Percentiles rank a stretch among this genome's conserved stretches.
Conservation (phyloP, 2,113 vertebrate genomes). For the Formicarius rufipectus region DNA sequence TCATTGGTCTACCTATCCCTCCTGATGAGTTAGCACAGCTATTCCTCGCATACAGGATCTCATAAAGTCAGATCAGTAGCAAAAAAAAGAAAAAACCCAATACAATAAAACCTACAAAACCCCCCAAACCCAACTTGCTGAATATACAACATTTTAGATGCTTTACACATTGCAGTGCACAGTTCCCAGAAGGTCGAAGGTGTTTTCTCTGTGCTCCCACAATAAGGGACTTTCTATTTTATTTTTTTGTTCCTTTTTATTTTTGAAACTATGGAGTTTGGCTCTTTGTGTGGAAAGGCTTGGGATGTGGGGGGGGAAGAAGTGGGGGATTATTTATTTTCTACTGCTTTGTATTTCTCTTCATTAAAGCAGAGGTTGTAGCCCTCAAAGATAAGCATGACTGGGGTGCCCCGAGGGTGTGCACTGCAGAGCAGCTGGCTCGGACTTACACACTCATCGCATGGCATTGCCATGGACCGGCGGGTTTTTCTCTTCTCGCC, state of each 20-base stretch:
- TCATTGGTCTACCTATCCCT: neutral
- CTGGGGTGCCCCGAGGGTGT: neutral
- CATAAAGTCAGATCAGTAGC: neutral
- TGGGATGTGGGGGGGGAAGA: neutral
- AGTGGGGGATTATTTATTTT: neutral
- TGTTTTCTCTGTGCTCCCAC: rapidly evolving
- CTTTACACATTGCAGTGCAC: neutral
- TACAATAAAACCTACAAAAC: too few relatives aligned
- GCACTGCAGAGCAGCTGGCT: neutral
- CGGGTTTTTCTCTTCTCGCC: neutral
- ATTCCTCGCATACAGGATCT: neutral
- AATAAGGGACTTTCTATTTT: neutral
- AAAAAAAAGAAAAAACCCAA: too few relatives aligned
- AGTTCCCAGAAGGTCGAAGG: neutral
- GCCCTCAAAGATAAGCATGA: rapidly evolving
- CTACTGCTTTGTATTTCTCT: neutral
- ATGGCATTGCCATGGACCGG: neutral
- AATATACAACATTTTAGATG: rapidly evolving
- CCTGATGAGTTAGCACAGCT: neutral
- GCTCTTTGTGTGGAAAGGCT: neutral
- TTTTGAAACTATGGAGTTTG: neutral
- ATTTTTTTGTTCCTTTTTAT: neutral
- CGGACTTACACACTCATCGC: rapidly evolving
- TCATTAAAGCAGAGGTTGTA: neutral
- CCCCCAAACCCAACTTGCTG: neutral